phyloP scores from a whole-genome alignment of 2,797 vertebrate genomes.

The Gallinago nigripennis region DNA sequence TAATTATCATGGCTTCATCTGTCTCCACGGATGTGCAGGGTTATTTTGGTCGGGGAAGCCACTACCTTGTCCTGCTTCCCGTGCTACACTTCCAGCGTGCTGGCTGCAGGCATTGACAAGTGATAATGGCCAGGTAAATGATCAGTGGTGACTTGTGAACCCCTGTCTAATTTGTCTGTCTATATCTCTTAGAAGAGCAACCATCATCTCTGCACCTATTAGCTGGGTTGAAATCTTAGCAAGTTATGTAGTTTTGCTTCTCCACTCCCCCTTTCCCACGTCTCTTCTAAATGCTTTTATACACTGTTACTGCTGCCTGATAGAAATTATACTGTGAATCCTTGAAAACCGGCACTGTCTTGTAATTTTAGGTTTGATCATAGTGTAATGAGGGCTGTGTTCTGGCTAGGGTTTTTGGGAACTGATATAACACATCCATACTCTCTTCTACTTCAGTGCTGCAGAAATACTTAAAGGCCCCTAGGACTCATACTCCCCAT shows the following conservation, averaged over 20 bases:
- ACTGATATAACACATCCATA: neutral
- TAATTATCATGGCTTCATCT: neutral
- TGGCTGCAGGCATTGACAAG: neutral
- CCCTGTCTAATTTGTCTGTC: neutral
- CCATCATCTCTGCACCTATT: neutral
- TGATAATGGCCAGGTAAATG: slow-evolving; percentile 19
- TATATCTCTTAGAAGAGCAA: neutral
- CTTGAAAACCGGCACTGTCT: neutral
- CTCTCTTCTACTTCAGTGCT: neutral
- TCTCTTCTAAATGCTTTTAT: neutral
- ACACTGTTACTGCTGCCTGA: neutral
- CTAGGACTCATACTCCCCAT: neutral
- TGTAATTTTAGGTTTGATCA: neutral
- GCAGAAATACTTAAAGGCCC: neutral
- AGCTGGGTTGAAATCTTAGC: neutral
- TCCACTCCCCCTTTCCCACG: neutral
- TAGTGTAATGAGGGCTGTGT: neutral
- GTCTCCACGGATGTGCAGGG: neutral
- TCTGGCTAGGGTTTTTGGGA: neutral
- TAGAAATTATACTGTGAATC: neutral
- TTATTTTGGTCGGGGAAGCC: neutral
- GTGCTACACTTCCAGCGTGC: neutral
- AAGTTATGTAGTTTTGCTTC: neutral
- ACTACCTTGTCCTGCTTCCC: neutral
- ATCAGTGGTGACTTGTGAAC: neutral